phyloP scores from a whole-genome alignment of 37 sponge, comb jelly and placozoan species.

The Hormiphora californensis region DNA sequence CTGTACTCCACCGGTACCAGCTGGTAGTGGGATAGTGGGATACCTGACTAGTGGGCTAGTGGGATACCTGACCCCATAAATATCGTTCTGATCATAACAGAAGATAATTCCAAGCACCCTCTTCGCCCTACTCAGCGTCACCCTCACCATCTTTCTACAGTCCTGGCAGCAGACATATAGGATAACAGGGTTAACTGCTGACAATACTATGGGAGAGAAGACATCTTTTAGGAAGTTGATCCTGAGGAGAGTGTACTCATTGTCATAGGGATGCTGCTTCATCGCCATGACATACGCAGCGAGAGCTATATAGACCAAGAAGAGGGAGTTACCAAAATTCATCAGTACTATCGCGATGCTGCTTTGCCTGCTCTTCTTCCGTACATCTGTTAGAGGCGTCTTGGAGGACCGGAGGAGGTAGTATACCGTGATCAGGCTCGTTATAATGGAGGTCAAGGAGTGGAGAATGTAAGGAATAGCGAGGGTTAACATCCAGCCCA shows the following conservation, averaged over 20 bases:
- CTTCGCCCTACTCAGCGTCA: no score
- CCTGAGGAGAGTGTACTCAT: neutral
- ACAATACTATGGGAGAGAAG: constrained; percentile 7
- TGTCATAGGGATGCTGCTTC: neutral
- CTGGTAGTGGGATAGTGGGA: no score
- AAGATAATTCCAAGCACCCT: no score
- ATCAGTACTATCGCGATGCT: constrained; percentile 40
- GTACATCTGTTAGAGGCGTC: neutral
- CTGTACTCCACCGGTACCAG: no score
- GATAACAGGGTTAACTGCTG: constrained; percentile 35
- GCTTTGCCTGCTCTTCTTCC: constrained; percentile 8
- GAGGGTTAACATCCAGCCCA: neutral
- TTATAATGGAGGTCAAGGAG: constrained; percentile 14
- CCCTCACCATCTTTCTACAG: neutral
- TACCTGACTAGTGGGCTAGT: no score
- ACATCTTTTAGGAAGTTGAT: constrained; percentile 39
- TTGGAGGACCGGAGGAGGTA: neutral
- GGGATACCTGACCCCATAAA: no score
- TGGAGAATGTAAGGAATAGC: constrained; percentile 17
- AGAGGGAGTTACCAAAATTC: constrained; percentile 42
- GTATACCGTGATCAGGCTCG: neutral
- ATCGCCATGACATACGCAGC: neutral
- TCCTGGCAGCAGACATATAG: constrained; percentile 10
- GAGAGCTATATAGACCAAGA: neutral
- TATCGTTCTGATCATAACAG: no score